Base-by-base conservation (phyloP, 1,140 invertebrate species). In the Zaprionus lachaisei region DNA sequence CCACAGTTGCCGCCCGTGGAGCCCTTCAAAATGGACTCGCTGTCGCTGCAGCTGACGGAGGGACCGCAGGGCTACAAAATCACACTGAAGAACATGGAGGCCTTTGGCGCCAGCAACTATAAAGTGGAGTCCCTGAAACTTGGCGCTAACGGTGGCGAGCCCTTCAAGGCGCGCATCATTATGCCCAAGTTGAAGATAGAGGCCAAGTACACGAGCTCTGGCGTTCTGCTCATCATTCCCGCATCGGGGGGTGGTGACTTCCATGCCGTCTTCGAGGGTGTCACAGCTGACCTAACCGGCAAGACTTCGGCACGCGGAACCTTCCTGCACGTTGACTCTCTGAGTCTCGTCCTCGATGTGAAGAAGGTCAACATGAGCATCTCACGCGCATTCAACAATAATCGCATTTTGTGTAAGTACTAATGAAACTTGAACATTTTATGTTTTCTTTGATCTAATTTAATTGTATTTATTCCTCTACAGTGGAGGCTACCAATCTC, bases 211-310 rank as follows among this genome's bases (percentile, higher is more conserved):
- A 94, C 94, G n/a, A 96, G 96, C 82, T 95, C 95, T 58, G 96
- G 96, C 0, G 94, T 96, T 5, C 91, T 96, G 24, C 94, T 96
- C 58, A 96, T 96, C 60, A 93, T 96, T 41, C 96, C 96, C 12
- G 96, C 96, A 5, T 95, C 95, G 75, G 96, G 96, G 55, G 95
- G 95, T 63, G 96, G 96, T 34, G 95, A 95, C 2, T 96, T 96
- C 84, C 94, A 96, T 81, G 95, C 95, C 15, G 92, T 93, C 49
- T 95, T 96, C 79, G 95, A 94, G 63, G 95, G 95, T 55, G 94
- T 95, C 1, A 94, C 89, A n/a, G 95, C 94, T n/a, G 93, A 94
- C 60, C 93, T 96, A 2, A 95, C 93, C 77, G 96, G 96, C 55
- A 93, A 92, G 51, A 93, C 95, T 2, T 95, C 94, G 14, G 93